These are phyloP conservation scores for Opisthograptis luteolata DNA, from an alignment of 2,888 invertebrate genomes.

Conservation along the genomic window DNA sequence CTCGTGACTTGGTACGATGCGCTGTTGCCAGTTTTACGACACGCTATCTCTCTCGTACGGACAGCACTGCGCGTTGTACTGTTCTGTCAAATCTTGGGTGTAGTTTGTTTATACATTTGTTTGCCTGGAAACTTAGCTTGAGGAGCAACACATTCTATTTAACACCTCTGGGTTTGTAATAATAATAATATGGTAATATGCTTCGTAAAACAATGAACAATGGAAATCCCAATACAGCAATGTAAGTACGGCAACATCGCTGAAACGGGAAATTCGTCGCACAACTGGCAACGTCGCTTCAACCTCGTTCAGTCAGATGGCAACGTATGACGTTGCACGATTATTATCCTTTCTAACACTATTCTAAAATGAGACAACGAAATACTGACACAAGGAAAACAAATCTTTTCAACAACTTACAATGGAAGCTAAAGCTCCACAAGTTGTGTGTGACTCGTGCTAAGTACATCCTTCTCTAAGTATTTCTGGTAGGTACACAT, in stretches of 20 bases:
- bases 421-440: slow-evolving; percentile 65
- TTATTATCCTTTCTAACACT: slow-evolving; percentile 80
- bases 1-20: slow-evolving; percentile 77
- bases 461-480: slow-evolving; percentile 66
- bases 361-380: slow-evolving; percentile 76
- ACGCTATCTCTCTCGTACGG: slow-evolving; percentile 65
- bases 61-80: slow-evolving; percentile 37
- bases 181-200: slow-evolving; percentile 37
- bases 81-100: slow-evolving; percentile 55
- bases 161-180: slow-evolving; percentile 25
- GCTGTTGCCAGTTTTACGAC: slow-evolving; percentile 74
- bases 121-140: slow-evolving; percentile 16
- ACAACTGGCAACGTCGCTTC: slow-evolving; percentile 78
- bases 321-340: slow-evolving; percentile 78
- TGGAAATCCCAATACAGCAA: slow-evolving; percentile 65
- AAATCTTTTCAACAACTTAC: slow-evolving; percentile 69
- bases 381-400: slow-evolving; percentile 81
- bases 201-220: slow-evolving; percentile 60
- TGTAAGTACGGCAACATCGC: slow-evolving; percentile 69
- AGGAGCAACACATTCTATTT: slow-evolving; percentile 18
- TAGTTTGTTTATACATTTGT: slow-evolving; percentile 24
- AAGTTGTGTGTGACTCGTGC: slow-evolving; percentile 66
- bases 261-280: slow-evolving; percentile 73
- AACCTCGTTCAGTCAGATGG: slow-evolving; percentile 69
- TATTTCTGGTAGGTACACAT: slow-evolving; percentile 39